phyloP scores from a whole-genome alignment of 1,140 invertebrate species.

The Drusus annulatus region DNA sequence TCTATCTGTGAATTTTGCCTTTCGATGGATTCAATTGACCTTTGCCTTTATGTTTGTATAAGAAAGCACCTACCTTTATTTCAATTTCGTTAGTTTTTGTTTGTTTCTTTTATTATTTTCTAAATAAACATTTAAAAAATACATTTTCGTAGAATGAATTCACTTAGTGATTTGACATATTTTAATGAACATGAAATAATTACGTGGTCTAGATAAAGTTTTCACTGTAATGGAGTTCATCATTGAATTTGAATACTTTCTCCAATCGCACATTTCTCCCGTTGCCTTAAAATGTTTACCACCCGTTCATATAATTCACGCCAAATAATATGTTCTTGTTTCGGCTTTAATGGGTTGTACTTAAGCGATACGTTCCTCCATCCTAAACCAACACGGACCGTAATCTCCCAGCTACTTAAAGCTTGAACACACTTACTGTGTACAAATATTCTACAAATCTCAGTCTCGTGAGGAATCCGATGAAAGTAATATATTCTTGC shows the following conservation, averaged over 20 bases:
- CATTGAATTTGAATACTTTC: not conserved
- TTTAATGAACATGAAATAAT: too few relatives aligned
- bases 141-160: too few relatives aligned
- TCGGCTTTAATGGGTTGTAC: constrained; percentile 10
- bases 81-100: too few relatives aligned
- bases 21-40: too few relatives aligned
- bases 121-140: too few relatives aligned
- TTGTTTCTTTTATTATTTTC: too few relatives aligned
- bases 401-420: not conserved
- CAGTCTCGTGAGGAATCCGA: not conserved
- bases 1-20: too few relatives aligned
- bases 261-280: not conserved
- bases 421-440: not conserved
- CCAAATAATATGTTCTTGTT: constrained; percentile 12
- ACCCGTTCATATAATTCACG: not conserved
- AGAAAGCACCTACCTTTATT: too few relatives aligned
- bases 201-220: too few relatives aligned
- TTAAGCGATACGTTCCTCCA: not conserved
- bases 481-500: not conserved
- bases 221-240: too few relatives aligned
- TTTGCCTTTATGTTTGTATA: too few relatives aligned
- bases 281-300: not conserved
- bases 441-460: constrained; percentile 19
- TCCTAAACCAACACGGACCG: constrained; percentile 7
- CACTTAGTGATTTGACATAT: too few relatives aligned